Evolutionary conservation across 2,113 vertebrate species (phyloP).

Genomic region (Agelaius tricolor): DNA sequence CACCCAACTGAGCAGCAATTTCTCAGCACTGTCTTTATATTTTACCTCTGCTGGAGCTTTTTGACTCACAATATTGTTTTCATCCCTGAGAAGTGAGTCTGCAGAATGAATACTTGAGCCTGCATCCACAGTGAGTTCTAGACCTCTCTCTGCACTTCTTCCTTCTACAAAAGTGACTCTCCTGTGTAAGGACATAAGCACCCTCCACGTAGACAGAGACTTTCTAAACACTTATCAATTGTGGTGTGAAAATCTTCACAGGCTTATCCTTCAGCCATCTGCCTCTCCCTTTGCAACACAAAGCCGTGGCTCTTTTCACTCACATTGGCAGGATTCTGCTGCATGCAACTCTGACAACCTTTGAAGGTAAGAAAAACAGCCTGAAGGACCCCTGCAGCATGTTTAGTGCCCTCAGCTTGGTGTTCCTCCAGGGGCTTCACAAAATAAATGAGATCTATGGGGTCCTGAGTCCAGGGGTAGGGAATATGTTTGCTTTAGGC

Average conservation of each 20-base stretch:
- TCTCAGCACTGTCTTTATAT: constrained; percentile 39
- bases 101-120: not conserved
- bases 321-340: not conserved
- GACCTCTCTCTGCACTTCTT: not conserved
- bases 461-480: not conserved
- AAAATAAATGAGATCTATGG: not conserved
- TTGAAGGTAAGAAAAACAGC: not conserved
- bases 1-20: not conserved
- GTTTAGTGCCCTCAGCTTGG: not conserved
- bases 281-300: not conserved
- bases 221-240: not conserved
- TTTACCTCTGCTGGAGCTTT: not conserved
- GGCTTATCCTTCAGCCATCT: fast-evolving
- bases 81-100: not conserved
- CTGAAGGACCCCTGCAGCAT: not conserved
- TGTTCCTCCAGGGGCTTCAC: not conserved
- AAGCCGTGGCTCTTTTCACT: not conserved
- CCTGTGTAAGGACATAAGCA: not conserved
- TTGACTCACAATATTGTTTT: not conserved
- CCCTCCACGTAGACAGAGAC: not conserved
- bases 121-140: not conserved
- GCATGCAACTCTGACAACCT: not conserved
- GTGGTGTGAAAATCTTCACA: not conserved
- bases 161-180: not conserved
- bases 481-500: not conserved